Percentiles rank a stretch among this genome's conserved stretches.
Evolutionary conservation across 1,140 invertebrate genomes (phyloP).

Genomic region (Reticulitermes speratus): DNA sequence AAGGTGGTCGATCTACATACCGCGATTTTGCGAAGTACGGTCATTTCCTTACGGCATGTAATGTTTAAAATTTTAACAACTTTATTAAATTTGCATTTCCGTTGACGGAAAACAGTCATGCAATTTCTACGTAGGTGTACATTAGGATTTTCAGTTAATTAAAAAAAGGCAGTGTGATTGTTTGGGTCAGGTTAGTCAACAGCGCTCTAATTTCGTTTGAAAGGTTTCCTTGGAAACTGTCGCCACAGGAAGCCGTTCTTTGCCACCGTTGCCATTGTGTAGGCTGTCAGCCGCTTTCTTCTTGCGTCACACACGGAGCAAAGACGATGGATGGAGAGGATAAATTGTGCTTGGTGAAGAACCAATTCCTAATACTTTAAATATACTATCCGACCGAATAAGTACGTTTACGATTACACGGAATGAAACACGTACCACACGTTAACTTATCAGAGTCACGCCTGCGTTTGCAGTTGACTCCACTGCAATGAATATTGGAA

Average conservation of each 20-base stretch:
- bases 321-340: no score
- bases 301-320: no score
- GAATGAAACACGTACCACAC: no score
- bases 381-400: no score
- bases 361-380: no score
- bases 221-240: constrained; percentile 8
- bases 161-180: background rate
- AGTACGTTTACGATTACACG: no score
- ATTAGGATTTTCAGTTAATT: background rate
- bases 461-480: no score
- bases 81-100: background rate
- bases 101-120: background rate
- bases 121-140: background rate
- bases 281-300: no score
- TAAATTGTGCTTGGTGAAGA: no score
- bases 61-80: background rate
- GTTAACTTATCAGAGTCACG: no score
- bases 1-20: no score
- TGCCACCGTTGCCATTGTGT: background rate
- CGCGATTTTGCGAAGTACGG: background rate
- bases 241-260: background rate
- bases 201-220: constrained; percentile 8
- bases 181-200: background rate
- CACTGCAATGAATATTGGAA: no score
- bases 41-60: background rate